Evolutionary conservation across 2,888 invertebrate species (phyloP).

Genomic region (Drosophila fulvimacula): DNA sequence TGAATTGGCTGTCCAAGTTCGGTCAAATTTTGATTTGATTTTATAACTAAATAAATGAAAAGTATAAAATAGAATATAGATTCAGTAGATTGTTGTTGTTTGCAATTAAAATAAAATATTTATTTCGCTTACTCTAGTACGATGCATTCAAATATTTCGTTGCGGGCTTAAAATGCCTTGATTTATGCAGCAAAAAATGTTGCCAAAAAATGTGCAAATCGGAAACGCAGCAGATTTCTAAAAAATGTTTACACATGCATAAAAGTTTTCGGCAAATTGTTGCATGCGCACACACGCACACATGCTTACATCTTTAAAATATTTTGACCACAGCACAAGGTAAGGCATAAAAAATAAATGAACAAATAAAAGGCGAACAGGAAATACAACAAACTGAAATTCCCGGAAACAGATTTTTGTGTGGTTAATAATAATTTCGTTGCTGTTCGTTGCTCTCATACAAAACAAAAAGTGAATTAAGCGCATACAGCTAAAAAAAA

Average conservation of each 20-base stretch:
- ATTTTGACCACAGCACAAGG: slow-evolving; percentile 32
- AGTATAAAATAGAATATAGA: no score
- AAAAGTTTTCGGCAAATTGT: slow-evolving; percentile 37
- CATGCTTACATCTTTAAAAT: slow-evolving; percentile 20
- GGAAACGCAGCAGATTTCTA: slow-evolving; percentile 26
- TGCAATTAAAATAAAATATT: slow-evolving; percentile 13
- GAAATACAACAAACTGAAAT: slow-evolving; percentile 40
- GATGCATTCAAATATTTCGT: slow-evolving; percentile 6
- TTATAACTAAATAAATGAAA: not conserved
- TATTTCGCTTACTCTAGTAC: not conserved
- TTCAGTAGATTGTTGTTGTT: not conserved
- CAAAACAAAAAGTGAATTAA: slow-evolving; percentile 51
- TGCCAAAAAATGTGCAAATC: slow-evolving; percentile 23
- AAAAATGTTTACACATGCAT: slow-evolving; percentile 52
- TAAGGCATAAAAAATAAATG: slow-evolving; percentile 30
- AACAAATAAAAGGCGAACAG: slow-evolving; percentile 29
- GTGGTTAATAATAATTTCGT: slow-evolving; percentile 48
- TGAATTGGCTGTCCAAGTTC: no score
- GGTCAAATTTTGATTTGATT: not conserved
- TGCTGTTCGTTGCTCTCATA: slow-evolving; percentile 13
- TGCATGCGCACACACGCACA: slow-evolving; percentile 10
- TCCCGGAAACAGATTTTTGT: slow-evolving; percentile 38
- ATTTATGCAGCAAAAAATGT: slow-evolving; percentile 42
- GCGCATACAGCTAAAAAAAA: slow-evolving; percentile 1
- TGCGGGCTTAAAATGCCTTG: slow-evolving; percentile 18